Percentiles rank a stretch among this genome's conserved stretches.
Evolutionary conservation across 2,797 vertebrate species (phyloP).

Genomic region (Danio kyathit): DNA sequence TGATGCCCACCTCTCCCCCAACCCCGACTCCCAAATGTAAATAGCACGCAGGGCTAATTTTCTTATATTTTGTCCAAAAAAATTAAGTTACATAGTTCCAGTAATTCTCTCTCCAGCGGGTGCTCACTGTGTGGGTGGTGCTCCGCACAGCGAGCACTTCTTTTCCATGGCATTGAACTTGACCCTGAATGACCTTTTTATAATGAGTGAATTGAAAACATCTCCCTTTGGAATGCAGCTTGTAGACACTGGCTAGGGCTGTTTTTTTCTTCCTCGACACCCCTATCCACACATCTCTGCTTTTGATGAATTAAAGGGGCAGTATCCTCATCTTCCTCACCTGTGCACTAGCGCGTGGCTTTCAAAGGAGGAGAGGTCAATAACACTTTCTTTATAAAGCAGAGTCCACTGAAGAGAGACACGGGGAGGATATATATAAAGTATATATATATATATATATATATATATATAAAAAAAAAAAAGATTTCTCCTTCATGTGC

Average conservation of each 20-base stretch:
- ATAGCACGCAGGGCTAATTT: slow-evolving; percentile 92
- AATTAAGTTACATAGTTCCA: slow-evolving; percentile 90
- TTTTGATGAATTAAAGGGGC: slow-evolving; percentile 90
- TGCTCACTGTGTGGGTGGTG: slow-evolving; percentile 71
- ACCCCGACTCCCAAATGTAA: slow-evolving; percentile 80
- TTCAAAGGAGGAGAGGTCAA: slow-evolving; percentile 57
- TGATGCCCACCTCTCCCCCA: slow-evolving; percentile 79
- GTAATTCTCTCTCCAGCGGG: slow-evolving; percentile 82
- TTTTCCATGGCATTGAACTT: slow-evolving; percentile 98
- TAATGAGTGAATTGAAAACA: slow-evolving; percentile 99
- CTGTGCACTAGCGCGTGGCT: slow-evolving; percentile 61
- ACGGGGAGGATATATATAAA: not conserved
- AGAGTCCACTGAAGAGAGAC: slow-evolving; percentile 28
- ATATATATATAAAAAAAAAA: too few relatives aligned
- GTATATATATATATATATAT: too few relatives aligned
- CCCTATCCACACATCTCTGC: slow-evolving; percentile 62
- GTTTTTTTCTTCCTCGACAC: slow-evolving; percentile 70
- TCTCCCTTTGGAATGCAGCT: slow-evolving; percentile 97
- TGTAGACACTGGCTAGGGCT: slow-evolving; percentile 87
- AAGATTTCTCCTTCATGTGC: slow-evolving; percentile 40
- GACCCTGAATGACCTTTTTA: slow-evolving; percentile 91
- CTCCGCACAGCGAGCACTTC: slow-evolving; percentile 88
- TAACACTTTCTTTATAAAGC: slow-evolving; percentile 46
- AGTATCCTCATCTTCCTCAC: slow-evolving; percentile 77
- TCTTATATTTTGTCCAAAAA: slow-evolving; percentile 89